Evolutionary conservation across 2,888 invertebrate species (phyloP), one percentile per base, ranked within the genome.

Genomic region (Drosophila affinis): DNA sequence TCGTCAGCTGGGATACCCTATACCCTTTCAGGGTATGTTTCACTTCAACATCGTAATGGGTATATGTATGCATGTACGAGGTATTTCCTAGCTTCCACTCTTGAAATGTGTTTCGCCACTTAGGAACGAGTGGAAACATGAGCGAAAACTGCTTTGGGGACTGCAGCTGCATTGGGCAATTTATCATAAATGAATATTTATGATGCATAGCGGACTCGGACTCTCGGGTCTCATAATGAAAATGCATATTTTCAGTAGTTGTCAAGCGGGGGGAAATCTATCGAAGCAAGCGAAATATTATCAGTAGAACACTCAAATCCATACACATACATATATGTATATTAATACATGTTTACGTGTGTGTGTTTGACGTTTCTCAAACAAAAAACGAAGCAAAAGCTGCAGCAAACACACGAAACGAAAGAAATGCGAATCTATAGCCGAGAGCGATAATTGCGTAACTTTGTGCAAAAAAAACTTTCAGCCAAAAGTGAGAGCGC

Each of bases 381-480:
- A 72, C 72, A 72, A 51, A 72, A 70, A 46, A 52, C 61, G 29
- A 56, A 72, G 45, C 72, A 62, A 39, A 39, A 48, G 60, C 65
- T 73, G 72, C 72, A 39, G n/a, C 39, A 14, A 75, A 77, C 67
- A 76, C 44, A 39, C 61, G 27, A 63, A 73, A 62, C 32, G 39
- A 49, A 52, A 32, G 27, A 64, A 14, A 61, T 62, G 71, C 45
- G 76, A 52, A 59, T 60, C 44, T 45, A 54, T 71, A 57, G 55
- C 29, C 49, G 59, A 85, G 72, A 78, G 83, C 78, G 74, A 75
- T 75, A 80, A 77, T 85, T 85, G 87, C 84, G 88, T 85, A 85
- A 85, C 79, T 61, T 60, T 72, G 57, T 72, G 76, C 75, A 71
- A 67, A 71, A 56, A 57, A 12, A 65, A 72, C n/a, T n/a, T n/a